These are phyloP conservation scores for Scaptomyza tumidula DNA, from an alignment of 2,888 invertebrate genomes.

Conservation along the genomic window DNA sequence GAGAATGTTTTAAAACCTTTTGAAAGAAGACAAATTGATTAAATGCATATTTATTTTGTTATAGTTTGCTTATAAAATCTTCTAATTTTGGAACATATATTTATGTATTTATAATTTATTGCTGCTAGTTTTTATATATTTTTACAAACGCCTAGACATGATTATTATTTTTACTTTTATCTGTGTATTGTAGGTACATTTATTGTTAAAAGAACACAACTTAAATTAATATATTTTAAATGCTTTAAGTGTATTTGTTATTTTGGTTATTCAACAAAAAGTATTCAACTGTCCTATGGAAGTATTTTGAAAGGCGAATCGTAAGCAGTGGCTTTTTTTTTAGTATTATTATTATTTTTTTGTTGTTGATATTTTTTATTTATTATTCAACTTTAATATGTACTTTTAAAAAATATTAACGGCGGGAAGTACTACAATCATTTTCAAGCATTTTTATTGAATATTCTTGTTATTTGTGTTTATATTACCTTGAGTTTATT, in stretches of 20 bases:
- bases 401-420: constrained; percentile 70
- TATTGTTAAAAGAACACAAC: constrained; percentile 24
- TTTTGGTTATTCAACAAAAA: constrained; percentile 19
- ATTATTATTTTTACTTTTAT: constrained; percentile 20
- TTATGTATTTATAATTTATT: constrained; percentile 25
- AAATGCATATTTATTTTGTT: constrained; percentile 14
- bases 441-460: constrained; percentile 64
- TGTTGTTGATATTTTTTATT: constrained; percentile 11
- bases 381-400: constrained; percentile 46
- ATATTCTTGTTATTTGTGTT: constrained; percentile 33
- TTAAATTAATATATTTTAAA: constrained; percentile 17
- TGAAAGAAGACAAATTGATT: constrained; percentile 8
- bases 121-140: constrained; percentile 31
- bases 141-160: constrained; percentile 55
- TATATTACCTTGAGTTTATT: neutral
- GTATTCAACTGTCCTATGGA: constrained; percentile 54
- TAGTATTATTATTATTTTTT: constrained; percentile 27
- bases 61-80: constrained; percentile 20
- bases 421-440: constrained; percentile 81
- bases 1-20: constrained; percentile 4
- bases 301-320: constrained; percentile 64
- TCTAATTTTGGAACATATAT: constrained; percentile 33
- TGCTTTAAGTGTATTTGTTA: neutral
- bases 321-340: constrained; percentile 52
- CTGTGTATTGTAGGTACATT: constrained; percentile 34